Conservation (phyloP, 2,797 vertebrate genomes). For the Enteromius fasciolatus region DNA sequence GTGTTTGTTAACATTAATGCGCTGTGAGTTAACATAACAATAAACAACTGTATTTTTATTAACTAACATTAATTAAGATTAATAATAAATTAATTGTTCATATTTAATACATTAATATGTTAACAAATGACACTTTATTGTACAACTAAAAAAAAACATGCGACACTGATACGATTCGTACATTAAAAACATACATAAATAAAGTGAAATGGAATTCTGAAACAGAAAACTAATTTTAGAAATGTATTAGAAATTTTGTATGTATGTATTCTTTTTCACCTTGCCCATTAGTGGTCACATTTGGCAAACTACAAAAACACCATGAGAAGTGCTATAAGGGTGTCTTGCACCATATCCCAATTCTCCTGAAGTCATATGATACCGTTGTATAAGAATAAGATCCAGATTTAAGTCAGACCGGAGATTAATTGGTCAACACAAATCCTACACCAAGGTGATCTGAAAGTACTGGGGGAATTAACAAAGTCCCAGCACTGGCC, state of each 20-base stretch:
- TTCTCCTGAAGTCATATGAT: background rate
- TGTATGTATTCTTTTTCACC: no score
- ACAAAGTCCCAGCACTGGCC: background rate
- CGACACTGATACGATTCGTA: background rate
- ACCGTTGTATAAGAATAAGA: background rate
- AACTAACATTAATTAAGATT: no score
- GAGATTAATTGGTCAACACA: slow-evolving; percentile 21
- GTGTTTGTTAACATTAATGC: no score
- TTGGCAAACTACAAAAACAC: background rate
- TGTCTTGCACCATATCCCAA: background rate
- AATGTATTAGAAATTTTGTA: no score
- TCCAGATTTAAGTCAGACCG: slow-evolving; percentile 5
- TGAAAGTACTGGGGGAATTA: background rate
- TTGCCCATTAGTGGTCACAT: background rate
- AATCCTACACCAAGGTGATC: slow-evolving; percentile 34
- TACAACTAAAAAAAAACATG: background rate
- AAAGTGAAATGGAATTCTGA: background rate
- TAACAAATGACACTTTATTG: no score
- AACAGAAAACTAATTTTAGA: no score
- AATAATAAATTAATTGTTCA: no score
- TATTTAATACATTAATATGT: no score
- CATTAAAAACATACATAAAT: background rate
- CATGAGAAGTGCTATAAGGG: no score
- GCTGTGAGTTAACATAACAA: no score
- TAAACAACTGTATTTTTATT: no score